These are phyloP conservation scores for Diarsia brunnea DNA, from an alignment of 2,888 invertebrate genomes.

Conservation along the genomic window DNA sequence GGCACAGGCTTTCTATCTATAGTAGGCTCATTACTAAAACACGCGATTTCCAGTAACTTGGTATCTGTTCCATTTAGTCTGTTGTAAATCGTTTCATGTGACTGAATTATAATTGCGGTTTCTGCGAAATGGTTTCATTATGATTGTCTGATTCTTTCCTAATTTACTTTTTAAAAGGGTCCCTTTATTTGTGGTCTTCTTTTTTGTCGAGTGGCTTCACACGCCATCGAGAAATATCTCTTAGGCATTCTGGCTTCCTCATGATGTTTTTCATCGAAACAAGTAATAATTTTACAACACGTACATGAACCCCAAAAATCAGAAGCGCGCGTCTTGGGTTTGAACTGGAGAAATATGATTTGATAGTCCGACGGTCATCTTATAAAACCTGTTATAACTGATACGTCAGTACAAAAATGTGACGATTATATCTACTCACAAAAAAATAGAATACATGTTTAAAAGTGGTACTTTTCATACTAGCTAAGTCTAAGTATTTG, in stretches of 20 bases:
- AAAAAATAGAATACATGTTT: background rate
- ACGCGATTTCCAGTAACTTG: slow-evolving; percentile 49
- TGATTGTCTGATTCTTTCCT: background rate
- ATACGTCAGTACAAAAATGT: background rate
- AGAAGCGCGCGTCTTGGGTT: too few species aligned
- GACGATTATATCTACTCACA: background rate
- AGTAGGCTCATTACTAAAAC: slow-evolving; percentile 25
- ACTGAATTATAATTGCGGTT: slow-evolving; percentile 22
- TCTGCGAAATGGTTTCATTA: slow-evolving; percentile 22
- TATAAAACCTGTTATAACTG: background rate
- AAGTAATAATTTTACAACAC: too few species aligned
- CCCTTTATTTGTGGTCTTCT: background rate
- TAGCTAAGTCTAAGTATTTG: background rate
- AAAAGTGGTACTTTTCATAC: background rate
- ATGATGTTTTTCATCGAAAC: too few species aligned
- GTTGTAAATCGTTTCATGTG: slow-evolving; percentile 35
- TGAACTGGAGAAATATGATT: too few species aligned
- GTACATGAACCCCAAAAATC: too few species aligned
- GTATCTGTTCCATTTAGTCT: slow-evolving; percentile 35
- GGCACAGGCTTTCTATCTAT: background rate
- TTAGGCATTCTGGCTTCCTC: too few species aligned
- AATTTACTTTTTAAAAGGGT: background rate
- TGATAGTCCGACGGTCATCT: too few species aligned
- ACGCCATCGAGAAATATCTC: too few species aligned
- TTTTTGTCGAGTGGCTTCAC: too few species aligned